These are phyloP conservation scores for Odontamblyopus lacepedii DNA, from an alignment of 2,797 vertebrate species.

Conservation along the genomic window DNA sequence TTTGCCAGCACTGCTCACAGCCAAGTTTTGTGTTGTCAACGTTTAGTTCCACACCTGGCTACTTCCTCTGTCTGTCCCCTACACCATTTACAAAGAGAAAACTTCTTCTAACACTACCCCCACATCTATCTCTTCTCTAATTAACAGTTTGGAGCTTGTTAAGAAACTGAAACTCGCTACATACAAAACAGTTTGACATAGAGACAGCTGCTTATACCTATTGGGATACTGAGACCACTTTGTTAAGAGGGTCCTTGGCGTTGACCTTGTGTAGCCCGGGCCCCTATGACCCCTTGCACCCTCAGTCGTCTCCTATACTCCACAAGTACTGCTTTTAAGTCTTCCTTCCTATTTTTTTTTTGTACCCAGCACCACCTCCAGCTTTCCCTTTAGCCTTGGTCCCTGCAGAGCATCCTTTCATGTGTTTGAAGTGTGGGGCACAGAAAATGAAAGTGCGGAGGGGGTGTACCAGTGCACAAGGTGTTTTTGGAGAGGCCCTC, in stretches of 20 bases:
- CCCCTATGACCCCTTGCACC: slow-evolving; percentile 51
- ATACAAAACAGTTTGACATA: slow-evolving; percentile 15
- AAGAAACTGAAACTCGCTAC: slow-evolving; percentile 34
- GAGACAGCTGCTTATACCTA: slow-evolving; percentile 55
- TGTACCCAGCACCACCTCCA: slow-evolving; percentile 45
- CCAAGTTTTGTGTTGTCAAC: slow-evolving; percentile 56
- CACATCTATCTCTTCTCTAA: slow-evolving; percentile 31
- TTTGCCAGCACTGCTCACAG: slow-evolving; percentile 51
- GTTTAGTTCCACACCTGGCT: slow-evolving; percentile 50
- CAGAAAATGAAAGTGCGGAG: slow-evolving; percentile 80
- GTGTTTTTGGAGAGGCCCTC: slow-evolving; percentile 68
- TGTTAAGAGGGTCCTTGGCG: slow-evolving; percentile 72
- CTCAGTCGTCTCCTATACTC: slow-evolving; percentile 49
- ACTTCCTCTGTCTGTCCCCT: slow-evolving; percentile 27
- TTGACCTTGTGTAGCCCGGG: slow-evolving; percentile 63
- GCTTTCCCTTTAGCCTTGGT: slow-evolving; percentile 75
- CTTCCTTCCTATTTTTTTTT: slow-evolving; percentile 40
- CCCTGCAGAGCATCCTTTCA: slow-evolving; percentile 83
- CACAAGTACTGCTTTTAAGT: slow-evolving; percentile 67
- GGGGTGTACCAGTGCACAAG: slow-evolving; percentile 55
- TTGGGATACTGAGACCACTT: slow-evolving; percentile 54
- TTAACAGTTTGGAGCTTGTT: slow-evolving; percentile 40
- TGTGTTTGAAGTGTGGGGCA: slow-evolving; percentile 84
- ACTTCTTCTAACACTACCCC: slow-evolving; percentile 22
- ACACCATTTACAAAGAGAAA: slow-evolving; percentile 30